phyloP scores from a whole-genome alignment of 2,113 vertebrate species.

The Drymodes brunneopygia region DNA sequence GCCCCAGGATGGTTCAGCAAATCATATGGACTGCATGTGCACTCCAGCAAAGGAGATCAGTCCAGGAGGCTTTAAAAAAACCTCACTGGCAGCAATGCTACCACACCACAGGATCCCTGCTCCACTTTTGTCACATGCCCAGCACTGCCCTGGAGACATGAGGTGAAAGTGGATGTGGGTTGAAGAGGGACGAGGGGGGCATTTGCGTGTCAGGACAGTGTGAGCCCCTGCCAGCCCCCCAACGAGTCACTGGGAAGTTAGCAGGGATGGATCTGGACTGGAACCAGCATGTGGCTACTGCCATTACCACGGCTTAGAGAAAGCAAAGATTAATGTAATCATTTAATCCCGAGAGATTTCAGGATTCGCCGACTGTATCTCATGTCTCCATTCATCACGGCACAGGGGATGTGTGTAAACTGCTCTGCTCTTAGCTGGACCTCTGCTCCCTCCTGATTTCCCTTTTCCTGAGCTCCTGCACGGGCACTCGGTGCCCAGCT shows the following conservation, averaged over 20 bases:
- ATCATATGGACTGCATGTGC: fast-evolving
- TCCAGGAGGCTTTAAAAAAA: not conserved
- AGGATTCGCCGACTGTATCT: constrained; percentile 3
- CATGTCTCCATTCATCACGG: not conserved
- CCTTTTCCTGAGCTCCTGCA: not conserved
- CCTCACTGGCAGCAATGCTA: not conserved
- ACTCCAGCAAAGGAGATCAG: not conserved
- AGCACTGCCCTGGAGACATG: not conserved
- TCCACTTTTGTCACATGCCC: fast-evolving
- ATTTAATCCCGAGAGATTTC: constrained; percentile 43
- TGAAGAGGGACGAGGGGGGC: not conserved
- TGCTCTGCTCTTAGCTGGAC: not conserved
- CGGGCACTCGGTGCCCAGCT: fast-evolving
- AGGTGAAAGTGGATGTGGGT: not conserved
- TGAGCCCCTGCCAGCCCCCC: fast-evolving
- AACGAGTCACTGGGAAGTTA: fast-evolving
- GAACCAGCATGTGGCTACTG: constrained; percentile 17
- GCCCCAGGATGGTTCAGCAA: not conserved
- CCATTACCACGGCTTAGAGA: not conserved
- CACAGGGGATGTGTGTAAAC: not conserved
- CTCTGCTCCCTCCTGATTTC: not conserved
- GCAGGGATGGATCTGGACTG: not conserved
- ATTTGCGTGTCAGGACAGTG: fast-evolving
- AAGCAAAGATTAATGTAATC: constrained; percentile 60
- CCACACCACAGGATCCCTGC: not conserved